phyloP scores from a whole-genome alignment of 2,888 invertebrate species.

The Pristionchus entomophagus region DNA sequence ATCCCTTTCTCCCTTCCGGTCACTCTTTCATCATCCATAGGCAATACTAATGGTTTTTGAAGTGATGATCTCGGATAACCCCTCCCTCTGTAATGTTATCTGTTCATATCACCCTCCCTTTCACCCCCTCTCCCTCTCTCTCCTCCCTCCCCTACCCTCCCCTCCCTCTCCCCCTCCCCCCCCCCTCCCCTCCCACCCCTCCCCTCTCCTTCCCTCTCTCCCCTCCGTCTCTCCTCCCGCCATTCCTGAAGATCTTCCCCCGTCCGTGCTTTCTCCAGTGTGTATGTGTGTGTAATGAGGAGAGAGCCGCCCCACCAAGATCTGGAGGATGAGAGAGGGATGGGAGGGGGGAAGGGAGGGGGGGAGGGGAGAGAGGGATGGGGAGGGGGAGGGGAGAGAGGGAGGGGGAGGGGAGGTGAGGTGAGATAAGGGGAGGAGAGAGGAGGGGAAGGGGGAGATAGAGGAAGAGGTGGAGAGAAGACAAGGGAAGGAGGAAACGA shows the following conservation, averaged over 20 bases:
- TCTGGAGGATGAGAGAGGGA: background rate
- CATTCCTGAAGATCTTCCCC: conserved; percentile 24
- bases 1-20: background rate
- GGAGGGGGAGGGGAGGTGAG: background rate
- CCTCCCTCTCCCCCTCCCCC: background rate
- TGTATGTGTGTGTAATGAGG: conserved; percentile 43
- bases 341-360: background rate
- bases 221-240: conserved; percentile 22
- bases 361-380: background rate
- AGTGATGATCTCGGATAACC: background rate
- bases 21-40: background rate
- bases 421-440: background rate
- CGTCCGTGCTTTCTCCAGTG: conserved; percentile 13
- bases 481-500: background rate
- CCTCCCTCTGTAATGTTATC: conserved; percentile 23
- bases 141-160: background rate
- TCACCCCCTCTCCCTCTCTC: background rate
- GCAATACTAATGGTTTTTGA: background rate
- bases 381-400: background rate
- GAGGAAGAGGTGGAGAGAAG: background rate
- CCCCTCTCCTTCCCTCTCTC: background rate
- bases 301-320: background rate
- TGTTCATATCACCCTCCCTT: background rate
- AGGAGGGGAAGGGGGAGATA: too few relatives aligned
- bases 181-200: background rate